Conservation (phyloP, 1,140 invertebrate species). For the Nymphalis io region DNA sequence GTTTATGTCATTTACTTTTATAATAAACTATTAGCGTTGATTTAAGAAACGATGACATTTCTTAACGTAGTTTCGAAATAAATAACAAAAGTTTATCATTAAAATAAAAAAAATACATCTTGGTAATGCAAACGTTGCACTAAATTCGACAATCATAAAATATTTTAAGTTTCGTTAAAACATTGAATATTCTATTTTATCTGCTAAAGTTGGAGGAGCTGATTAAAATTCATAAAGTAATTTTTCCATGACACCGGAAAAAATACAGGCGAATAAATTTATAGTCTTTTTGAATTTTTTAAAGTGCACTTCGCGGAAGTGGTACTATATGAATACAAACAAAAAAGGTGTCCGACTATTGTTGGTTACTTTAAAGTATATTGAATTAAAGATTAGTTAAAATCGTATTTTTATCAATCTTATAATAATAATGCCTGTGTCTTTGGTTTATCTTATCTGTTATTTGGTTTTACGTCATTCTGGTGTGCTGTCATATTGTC, state of each 20-base stretch:
- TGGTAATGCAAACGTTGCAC: not conserved
- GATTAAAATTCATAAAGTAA: constrained; percentile 36
- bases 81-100: no score
- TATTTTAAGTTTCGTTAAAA: constrained; percentile 8
- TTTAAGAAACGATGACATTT: no score
- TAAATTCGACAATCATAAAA: not conserved
- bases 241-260: constrained; percentile 36
- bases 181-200: constrained; percentile 13
- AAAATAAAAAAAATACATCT: no score
- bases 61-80: no score
- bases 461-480: no score
- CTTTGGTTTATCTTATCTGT: no score
- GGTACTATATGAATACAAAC: constrained; percentile 20
- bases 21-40: no score
- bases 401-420: no score
- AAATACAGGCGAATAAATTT: constrained; percentile 31
- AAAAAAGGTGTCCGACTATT: constrained; percentile 11
- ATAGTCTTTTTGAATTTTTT: constrained; percentile 31
- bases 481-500: no score
- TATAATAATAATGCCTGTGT: no score
- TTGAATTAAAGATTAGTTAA: no score
- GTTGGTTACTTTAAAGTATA: not conserved
- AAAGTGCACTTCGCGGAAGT: constrained; percentile 26
- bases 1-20: no score
- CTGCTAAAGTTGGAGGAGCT: constrained; percentile 13